A percentile compares a stretch with the other conserved stretches of the same genome.
Evolutionary conservation across 2,888 invertebrate species (phyloP).

Genomic region (Ectobius pallidus): DNA sequence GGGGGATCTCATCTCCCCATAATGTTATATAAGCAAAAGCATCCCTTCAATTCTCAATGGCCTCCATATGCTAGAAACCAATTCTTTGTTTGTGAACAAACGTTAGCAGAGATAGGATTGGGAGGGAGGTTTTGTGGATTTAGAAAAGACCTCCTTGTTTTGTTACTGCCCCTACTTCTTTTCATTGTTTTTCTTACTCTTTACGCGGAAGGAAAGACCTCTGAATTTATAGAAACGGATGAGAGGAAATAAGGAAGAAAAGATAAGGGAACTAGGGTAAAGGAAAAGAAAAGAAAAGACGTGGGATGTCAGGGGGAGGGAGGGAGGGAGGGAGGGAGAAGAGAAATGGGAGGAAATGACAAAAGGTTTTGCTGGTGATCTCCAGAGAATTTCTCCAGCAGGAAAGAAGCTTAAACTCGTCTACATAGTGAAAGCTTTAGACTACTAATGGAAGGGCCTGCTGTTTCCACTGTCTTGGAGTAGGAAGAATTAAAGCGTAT

Average conservation of each 20-base stretch:
- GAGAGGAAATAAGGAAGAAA: neutral
- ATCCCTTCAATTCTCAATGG: neutral
- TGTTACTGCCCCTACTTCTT: conserved; percentile 8
- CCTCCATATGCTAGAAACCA: neutral
- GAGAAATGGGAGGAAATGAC: neutral
- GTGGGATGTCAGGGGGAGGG: too few species aligned
- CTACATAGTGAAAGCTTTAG: neutral
- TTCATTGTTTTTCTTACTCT: conserved; percentile 1
- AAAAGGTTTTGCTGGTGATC: neutral
- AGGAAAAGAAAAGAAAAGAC: too few species aligned
- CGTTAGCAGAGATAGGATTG: too few species aligned
- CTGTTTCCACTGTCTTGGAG: neutral
- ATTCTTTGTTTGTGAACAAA: conserved; percentile 4
- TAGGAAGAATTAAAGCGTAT: neutral
- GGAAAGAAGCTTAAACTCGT: conserved; percentile 3
- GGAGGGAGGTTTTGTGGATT: neutral
- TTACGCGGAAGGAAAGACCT: neutral
- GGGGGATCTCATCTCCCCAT: conserved; percentile 3
- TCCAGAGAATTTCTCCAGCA: neutral
- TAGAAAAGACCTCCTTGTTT: neutral
- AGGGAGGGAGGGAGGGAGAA: neutral
- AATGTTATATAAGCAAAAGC: conserved; percentile 14
- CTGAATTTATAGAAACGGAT: conserved; percentile 3
- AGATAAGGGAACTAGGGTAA: too few species aligned
- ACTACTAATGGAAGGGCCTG: conserved; percentile 10